Percentiles rank a stretch among this genome's conserved stretches.
These are phyloP conservation scores for Homarus gammarus DNA, from an alignment of 2,888 invertebrate genomes.

Conservation along the genomic window DNA sequence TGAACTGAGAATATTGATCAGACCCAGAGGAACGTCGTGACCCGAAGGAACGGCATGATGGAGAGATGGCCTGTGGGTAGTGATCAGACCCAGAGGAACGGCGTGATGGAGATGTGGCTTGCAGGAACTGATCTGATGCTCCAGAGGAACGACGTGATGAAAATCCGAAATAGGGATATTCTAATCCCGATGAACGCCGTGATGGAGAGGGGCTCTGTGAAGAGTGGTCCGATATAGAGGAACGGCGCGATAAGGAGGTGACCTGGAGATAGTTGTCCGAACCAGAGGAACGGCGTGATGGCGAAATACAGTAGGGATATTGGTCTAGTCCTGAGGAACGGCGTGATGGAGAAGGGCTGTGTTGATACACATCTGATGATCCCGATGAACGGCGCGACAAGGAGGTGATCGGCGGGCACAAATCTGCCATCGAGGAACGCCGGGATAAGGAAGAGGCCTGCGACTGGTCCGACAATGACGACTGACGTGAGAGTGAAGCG, in stretches of 20 bases:
- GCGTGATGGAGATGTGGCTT: background rate
- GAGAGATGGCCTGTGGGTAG: background rate
- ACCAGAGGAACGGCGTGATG: conserved; percentile 32
- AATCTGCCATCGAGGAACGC: background rate
- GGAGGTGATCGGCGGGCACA: background rate
- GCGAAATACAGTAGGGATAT: background rate
- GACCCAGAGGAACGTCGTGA: conserved; percentile 2
- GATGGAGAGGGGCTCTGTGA: background rate
- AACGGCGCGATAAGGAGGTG: conserved; percentile 3
- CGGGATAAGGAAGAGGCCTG: conserved; percentile 5
- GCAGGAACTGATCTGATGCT: background rate
- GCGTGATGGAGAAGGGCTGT: background rate
- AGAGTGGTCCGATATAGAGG: background rate
- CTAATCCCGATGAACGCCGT: conserved; percentile 8
- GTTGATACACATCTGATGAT: background rate
- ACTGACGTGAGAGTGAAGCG: conserved; percentile 1
- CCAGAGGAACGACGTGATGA: conserved; percentile 5
- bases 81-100: background rate
- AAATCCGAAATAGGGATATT: background rate
- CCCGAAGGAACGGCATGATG: background rate
- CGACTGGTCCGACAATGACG: conserved; percentile 2
- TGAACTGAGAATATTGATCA: background rate
- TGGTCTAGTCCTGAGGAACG: conserved; percentile 22
- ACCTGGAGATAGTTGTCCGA: background rate
- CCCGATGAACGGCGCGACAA: conserved; percentile 1